phyloP scores from a whole-genome alignment of 2,797 vertebrate genomes.

The Malacoctenus gilli region DNA sequence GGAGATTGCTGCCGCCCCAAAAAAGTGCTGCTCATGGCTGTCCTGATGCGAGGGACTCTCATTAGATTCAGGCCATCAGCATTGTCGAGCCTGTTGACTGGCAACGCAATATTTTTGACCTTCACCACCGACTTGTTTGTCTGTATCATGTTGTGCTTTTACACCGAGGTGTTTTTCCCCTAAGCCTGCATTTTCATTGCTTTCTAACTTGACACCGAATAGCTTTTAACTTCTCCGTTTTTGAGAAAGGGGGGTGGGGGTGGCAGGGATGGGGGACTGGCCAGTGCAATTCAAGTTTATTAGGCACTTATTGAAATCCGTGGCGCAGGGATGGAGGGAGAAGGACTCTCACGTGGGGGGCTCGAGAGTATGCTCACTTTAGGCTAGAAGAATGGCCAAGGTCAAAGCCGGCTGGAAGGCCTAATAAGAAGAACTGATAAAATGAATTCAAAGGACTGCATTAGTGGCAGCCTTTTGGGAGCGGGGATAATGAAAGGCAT shows the following conservation, averaged over 20 bases:
- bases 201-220: constrained; percentile 53
- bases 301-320: constrained; percentile 49
- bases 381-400: constrained; percentile 70
- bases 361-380: constrained; percentile 59
- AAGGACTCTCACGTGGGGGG: constrained; percentile 48
- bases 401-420: constrained; percentile 68
- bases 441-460: constrained; percentile 67
- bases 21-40: constrained; percentile 54
- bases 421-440: constrained; percentile 67
- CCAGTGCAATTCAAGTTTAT: too few species aligned
- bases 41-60: constrained; percentile 47
- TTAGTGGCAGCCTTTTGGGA: constrained; percentile 66
- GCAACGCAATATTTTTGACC: constrained; percentile 78
- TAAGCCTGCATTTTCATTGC: constrained; percentile 61
- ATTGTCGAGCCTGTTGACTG: constrained; percentile 66
- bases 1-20: constrained; percentile 52
- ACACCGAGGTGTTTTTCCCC: constrained; percentile 44
- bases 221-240: constrained; percentile 41
- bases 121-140: constrained; percentile 59
- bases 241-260: not conserved
- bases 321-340: constrained; percentile 16
- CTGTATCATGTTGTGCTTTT: constrained; percentile 73
- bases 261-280: too few species aligned
- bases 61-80: constrained; percentile 72
- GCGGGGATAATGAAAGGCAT: constrained; percentile 57